A percentile compares a stretch with the other conserved stretches of the same genome.
phyloP scores from a whole-genome alignment of 2,113 vertebrate species.

The Charadrius vociferus region DNA sequence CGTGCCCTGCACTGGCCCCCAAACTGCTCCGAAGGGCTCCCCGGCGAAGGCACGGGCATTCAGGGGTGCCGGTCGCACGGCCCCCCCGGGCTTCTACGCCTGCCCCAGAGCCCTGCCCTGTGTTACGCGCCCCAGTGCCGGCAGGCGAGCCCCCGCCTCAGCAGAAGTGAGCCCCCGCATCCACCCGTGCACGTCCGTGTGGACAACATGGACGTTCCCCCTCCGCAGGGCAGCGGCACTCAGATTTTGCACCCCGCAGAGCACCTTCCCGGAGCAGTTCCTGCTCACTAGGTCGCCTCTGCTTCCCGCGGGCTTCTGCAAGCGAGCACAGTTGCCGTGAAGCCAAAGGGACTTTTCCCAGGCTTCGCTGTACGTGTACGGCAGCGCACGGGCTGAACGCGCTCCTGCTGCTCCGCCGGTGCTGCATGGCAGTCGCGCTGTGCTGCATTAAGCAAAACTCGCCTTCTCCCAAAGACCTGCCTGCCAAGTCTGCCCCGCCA shows the following conservation, averaged over 20 bases:
- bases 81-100: not conserved
- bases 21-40: not conserved
- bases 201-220: not conserved
- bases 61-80: not conserved
- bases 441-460: not conserved
- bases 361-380: not conserved
- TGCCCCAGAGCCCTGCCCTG: not conserved
- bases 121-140: accelerated
- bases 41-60: not conserved
- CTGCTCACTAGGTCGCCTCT: not conserved
- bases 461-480: not conserved
- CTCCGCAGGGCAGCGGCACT: not conserved
- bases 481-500: accelerated
- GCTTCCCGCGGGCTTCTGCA: not conserved
- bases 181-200: not conserved
- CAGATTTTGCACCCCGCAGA: not conserved
- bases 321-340: not conserved
- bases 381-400: not conserved
- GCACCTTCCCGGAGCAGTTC: not conserved
- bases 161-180: not conserved
- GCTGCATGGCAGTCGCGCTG: not conserved
- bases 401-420: not conserved
- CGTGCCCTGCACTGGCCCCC: not conserved
- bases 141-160: not conserved
- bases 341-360: not conserved